These are phyloP conservation scores for Caradrina clavipalpis DNA, from an alignment of 2,888 invertebrate species.

Conservation along the genomic window DNA sequence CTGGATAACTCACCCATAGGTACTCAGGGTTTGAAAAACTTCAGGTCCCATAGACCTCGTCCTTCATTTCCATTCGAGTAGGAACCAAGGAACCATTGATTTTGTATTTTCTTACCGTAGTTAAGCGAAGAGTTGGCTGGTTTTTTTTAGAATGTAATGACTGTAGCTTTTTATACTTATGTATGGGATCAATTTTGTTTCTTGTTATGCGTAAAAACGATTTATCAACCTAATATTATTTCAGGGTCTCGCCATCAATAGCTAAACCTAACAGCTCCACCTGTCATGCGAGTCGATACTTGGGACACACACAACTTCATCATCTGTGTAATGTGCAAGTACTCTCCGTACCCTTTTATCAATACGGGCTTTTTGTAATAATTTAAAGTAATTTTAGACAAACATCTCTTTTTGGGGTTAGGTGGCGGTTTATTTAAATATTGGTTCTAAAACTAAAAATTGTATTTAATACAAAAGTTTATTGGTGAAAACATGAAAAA, in stretches of 20 bases:
- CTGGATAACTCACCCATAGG: no score
- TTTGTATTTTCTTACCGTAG: no score
- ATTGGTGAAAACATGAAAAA: constrained; percentile 91
- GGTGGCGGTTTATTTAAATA: constrained; percentile 89
- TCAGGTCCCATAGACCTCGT: no score
- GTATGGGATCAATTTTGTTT: background rate
- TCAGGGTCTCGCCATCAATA: background rate
- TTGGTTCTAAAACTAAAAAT: constrained; percentile 91
- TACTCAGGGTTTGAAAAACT: no score
- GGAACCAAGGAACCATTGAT: no score
- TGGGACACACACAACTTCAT: background rate
- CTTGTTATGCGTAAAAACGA: background rate
- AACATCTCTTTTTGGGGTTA: constrained; percentile 87
- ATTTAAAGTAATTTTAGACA: constrained; percentile 67
- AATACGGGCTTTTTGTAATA: background rate
- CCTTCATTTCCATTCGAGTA: no score
- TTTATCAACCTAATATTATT: background rate
- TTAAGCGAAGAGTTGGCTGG: no score
- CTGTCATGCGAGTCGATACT: background rate
- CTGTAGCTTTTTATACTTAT: background rate
- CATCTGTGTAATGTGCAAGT: background rate
- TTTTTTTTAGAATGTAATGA: no score
- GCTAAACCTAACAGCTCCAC: background rate
- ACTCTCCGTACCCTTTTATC: constrained; percentile 21
- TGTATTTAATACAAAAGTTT: constrained; percentile 91